Evolutionary conservation across 2,113 vertebrate species (phyloP).

Genomic region (Heteronetta atricapilla): DNA sequence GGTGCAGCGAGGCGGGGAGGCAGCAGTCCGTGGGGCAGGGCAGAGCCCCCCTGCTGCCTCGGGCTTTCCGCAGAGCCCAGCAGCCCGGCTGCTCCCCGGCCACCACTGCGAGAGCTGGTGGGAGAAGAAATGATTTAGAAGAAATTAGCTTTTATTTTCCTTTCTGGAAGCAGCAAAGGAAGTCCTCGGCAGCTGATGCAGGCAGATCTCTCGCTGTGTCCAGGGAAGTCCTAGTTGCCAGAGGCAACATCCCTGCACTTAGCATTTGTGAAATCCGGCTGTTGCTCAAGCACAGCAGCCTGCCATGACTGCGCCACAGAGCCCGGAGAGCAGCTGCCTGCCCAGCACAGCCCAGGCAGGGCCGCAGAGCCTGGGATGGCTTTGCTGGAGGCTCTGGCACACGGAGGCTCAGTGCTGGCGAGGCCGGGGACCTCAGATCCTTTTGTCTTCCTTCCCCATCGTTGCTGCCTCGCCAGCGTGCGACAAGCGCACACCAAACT

Average conservation of each 20-base stretch:
- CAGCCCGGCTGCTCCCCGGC: background rate
- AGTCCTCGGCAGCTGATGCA: background rate
- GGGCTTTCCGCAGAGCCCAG: background rate
- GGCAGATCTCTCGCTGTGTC: background rate
- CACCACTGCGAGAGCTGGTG: background rate
- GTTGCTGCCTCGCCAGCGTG: background rate
- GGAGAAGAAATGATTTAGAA: background rate
- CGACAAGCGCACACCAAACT: accelerated
- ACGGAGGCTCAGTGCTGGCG: accelerated
- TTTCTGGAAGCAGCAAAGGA: background rate
- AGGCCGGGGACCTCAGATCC: accelerated
- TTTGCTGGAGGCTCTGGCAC: accelerated
- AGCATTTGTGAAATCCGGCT: background rate
- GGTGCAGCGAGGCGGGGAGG: background rate
- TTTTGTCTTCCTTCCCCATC: background rate
- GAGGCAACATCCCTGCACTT: background rate
- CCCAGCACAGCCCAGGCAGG: background rate
- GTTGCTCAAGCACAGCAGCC: background rate
- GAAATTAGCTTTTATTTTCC: background rate
- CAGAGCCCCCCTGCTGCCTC: accelerated
- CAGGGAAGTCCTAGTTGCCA: background rate
- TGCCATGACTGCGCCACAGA: accelerated
- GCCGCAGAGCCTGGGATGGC: accelerated
- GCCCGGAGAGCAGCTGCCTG: too few species aligned
- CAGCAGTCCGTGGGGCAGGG: background rate